Base-by-base conservation (phyloP, 2,113 vertebrate species). In the Trogon melanurus region DNA sequence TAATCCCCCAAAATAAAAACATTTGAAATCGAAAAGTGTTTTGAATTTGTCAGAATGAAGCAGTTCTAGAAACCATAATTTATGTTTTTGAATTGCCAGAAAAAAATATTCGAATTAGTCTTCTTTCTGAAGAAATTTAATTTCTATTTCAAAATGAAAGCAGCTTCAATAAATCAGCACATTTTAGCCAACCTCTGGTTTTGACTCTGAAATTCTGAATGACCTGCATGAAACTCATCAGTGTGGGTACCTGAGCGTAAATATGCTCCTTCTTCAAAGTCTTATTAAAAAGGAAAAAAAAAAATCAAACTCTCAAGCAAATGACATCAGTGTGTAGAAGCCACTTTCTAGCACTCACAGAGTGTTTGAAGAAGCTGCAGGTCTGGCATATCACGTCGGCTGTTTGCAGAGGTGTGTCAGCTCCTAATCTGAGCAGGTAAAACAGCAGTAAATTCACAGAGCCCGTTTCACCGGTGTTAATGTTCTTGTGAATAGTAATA, bases 401-500 rank as follows among this genome's bases (percentile, higher is more conserved):
- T 79, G 3, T 34, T 94, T 74, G 73, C 45, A 92, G 90, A 47
- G 85, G 72, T 79, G 53, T 16, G 4, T 79, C 65, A 48, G 53
- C 7, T 67, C 90, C 88, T 71, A 36, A 72, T 80, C 61, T 54
- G 80, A 84, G 4, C 95, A 90, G 88, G 92, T 92, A 90, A 97
- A 41, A 86, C 47, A 88, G 92, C 92, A 94, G 95, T 94, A 96
- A 95, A 97, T 96, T 95, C 93, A 71, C 60, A 27, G 53, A 79
- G 72, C 50, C 61, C 64, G 29, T 89, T 95, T 82, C 92, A 62
- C 34, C 2, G 0, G 79, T 92, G 92, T 76, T 96, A 95, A 96
- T 81, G 93, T 41, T 91, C 79, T 85, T 75, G 88, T 96, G 96
- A 96, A 96, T 94, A 96, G 80, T 85, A 93, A 95, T 44, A 75